Base-by-base conservation (phyloP, 2,888 invertebrate genomes). In the Andricus curvator region DNA sequence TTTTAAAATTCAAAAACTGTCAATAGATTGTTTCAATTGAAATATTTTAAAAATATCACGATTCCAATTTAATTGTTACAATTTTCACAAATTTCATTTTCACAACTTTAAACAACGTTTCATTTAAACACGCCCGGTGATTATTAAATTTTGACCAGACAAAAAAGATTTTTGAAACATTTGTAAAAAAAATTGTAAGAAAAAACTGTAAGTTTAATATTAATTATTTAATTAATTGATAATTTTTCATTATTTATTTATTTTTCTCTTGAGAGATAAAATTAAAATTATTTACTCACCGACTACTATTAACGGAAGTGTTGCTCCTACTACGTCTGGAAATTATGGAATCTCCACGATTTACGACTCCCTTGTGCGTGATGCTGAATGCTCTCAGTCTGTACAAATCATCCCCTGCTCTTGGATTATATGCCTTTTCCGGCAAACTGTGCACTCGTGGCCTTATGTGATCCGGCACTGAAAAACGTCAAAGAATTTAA, bases 311-410 rank as follows among this genome's bases (percentile, higher is more conserved):
- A 89, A 97, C 97, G 81, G 97, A 97, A 5, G 97, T 98, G 89
- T 98, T 98, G 85, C 97, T 97, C 65, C 97, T 95, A 80, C 97
- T 97, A 64, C 97, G 94, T 13, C 97, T 94, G 86, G 97, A 97
- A 91, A 97, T 97, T 88, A 98, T 97, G 80, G 97, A 97, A 93
- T 98, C 98, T 0, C 98, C 98, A 86, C 97, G 97, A 93, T 98
- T 98, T 85, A 98, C 97, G 48, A 98, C 97, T 0, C 97, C 97
- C 92, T 97, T 97, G 90, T 96, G 96, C 78, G 96, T 97, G 91
- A 98, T 97, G 92, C 96, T 97, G 94, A 98, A 98, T 81, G 96
- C 97, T 2, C 97, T 93, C 82, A 97, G 94, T 48, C 97, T 94
- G 93, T 97, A 97, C 80, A 97, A 94, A 93, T 97, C 97, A 88